Evolutionary conservation across 2,888 invertebrate species (phyloP), one percentile per base, ranked within the genome.

Genomic region (Habrosyne pyritoides): DNA sequence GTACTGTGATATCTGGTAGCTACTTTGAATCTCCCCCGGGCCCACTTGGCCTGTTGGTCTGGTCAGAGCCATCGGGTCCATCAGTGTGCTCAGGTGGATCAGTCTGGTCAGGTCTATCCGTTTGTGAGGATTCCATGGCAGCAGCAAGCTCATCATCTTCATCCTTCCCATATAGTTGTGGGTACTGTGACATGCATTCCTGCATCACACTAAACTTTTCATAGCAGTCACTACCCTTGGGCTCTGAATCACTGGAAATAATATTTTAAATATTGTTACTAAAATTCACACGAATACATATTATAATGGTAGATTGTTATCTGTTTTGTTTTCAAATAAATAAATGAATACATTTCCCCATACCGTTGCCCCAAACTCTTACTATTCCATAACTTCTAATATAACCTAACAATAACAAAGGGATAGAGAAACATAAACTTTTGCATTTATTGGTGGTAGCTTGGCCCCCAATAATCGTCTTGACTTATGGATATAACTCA

Each of bases 191-290:
- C 96, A 99, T 98, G 82, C 99, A 99, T 28, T 94, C 94, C 81
- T 98, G 97, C 98, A 99, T 98, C 53, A 94, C 94, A 79, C 96
- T 96, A 87, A 99, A 99, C 70, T 96, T 94, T 63, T 98, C 97
- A 78, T 96, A 96, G 86, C 99, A 99, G 76, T 99, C 98, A 50
- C 96, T 96, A 54, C 98, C 99, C 87, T 98, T 98, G 0, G 97
- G 97, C 2, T 98, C 98, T 2, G 96, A 96, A 57, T 94, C 94
- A 65, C 97, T 97, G 86, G 81, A 93, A 83, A 7, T 92, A 93
- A 73, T 47, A 22, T 10, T 18, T 12, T 33, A 21, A 18, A 30
- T 14, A 26, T 94, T 94, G 54, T 3, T 12, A n/a, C 7, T 30
- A n/a, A n/a, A n/a, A n/a, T n/a, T n/a, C n/a, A n/a, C n/a, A n/a